Evolutionary conservation across 1,140 invertebrate genomes (phyloP).

Genomic region (Zaprionus vittiger): DNA sequence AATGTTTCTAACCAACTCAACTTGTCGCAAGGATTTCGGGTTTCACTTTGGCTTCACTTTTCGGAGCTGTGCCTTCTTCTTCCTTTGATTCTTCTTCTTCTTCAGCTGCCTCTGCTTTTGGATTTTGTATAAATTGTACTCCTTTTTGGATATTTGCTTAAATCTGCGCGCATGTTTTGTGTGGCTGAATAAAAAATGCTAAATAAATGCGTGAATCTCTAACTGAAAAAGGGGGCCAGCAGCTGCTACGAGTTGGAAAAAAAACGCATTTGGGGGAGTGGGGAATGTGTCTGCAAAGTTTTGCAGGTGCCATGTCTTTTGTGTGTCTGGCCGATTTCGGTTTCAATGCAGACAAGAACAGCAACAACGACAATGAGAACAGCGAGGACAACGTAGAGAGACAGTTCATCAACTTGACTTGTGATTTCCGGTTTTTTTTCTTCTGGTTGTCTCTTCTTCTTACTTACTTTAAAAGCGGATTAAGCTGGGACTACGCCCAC

Average conservation of each 20-base stretch:
- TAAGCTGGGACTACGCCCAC: constrained; percentile 77
- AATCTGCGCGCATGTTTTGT: constrained; percentile 81
- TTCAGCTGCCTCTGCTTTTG: constrained; percentile 3
- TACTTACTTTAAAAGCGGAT: constrained; percentile 79
- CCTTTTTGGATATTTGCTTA: constrained; percentile 67
- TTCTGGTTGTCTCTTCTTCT: constrained; percentile 36
- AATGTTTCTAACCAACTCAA: constrained; percentile 71
- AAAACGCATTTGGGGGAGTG: background rate
- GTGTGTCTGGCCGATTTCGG: constrained; percentile 65
- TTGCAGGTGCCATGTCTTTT: constrained; percentile 78
- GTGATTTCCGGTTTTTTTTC: constrained; percentile 75
- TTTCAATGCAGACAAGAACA: constrained; percentile 51
- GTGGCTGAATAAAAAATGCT: constrained; percentile 78
- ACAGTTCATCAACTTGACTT: constrained; percentile 82
- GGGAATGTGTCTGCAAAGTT: constrained; percentile 79
- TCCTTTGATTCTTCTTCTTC: constrained; percentile 29
- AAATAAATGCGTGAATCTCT: constrained; percentile 84
- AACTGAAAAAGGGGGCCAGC: constrained; percentile 41
- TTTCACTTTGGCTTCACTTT: constrained; percentile 8
- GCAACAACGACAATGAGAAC: constrained; percentile 29
- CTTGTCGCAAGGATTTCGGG: constrained; percentile 49
- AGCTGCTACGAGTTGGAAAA: constrained; percentile 11
- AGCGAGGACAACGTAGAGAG: constrained; percentile 54
- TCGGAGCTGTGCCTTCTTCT: background rate
- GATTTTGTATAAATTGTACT: constrained; percentile 50